A percentile compares a stretch with the other conserved stretches of the same genome.
Evolutionary conservation across 1,140 invertebrate species (phyloP).

Genomic region (Heliconius hermathena): DNA sequence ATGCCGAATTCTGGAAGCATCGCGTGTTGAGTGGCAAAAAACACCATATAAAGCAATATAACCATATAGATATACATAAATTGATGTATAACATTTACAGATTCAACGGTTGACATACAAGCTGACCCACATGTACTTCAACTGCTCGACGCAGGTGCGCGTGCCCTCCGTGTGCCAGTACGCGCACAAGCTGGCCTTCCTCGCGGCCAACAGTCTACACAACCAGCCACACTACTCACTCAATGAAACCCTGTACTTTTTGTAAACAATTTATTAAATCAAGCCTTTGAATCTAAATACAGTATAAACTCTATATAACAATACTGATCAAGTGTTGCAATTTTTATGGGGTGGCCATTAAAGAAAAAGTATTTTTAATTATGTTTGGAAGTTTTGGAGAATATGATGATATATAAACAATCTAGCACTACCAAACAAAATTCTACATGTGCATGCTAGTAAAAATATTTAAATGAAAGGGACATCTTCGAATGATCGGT

Average conservation of each 20-base stretch:
- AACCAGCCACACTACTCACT: constrained; percentile 83
- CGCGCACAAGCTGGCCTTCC: constrained; percentile 92
- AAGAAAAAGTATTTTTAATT: too few species aligned
- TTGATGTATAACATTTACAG: constrained; percentile 58
- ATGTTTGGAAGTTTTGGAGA: too few species aligned
- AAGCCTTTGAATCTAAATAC: background rate
- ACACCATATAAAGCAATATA: too few species aligned
- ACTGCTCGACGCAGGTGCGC: constrained; percentile 93
- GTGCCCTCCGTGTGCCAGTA: constrained; percentile 96
- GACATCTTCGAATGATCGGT: too few species aligned
- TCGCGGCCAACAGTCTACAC: constrained; percentile 89
- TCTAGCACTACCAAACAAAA: too few species aligned
- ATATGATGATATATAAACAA: too few species aligned
- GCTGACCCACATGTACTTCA: constrained; percentile 96
- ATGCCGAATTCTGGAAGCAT: too few species aligned
- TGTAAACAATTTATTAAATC: constrained; percentile 73
- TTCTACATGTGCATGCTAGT: too few species aligned
- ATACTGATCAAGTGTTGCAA: background rate
- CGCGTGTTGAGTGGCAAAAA: too few species aligned
- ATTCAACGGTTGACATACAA: constrained; percentile 94
- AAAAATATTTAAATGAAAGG: too few species aligned
- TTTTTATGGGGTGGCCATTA: too few species aligned
- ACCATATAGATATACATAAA: too few species aligned
- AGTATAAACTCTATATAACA: background rate
- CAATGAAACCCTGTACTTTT: constrained; percentile 85